A percentile compares a stretch with the other conserved stretches of the same genome.
Conservation (phyloP, 2,888 invertebrate species). For the Pycnomerus fuliginosus region DNA sequence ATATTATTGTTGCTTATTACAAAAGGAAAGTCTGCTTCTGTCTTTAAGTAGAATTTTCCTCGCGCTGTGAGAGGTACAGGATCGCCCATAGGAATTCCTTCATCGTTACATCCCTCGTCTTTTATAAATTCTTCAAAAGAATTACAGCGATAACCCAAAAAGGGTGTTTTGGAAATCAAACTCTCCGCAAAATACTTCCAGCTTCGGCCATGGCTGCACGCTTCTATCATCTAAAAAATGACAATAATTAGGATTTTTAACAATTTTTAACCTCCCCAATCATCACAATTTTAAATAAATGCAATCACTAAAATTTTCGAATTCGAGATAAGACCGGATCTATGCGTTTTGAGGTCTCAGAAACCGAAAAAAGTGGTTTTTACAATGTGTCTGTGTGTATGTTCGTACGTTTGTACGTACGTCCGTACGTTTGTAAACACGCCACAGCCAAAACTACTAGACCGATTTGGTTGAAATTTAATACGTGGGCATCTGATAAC, state of each 20-base stretch:
- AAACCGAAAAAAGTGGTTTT: too few species aligned
- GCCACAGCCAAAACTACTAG: too few species aligned
- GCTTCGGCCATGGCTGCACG: slow-evolving; percentile 70
- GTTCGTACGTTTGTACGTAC: too few species aligned
- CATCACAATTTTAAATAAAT: too few species aligned
- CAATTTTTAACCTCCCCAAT: too few species aligned
- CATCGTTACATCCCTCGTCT: background rate
- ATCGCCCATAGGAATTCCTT: background rate
- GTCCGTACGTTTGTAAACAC: too few species aligned
- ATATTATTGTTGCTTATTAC: background rate
- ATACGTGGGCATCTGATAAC: too few species aligned
- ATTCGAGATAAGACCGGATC: background rate
- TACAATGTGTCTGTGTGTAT: too few species aligned
- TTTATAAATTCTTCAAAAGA: background rate
- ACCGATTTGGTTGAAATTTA: too few species aligned
- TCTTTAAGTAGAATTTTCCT: background rate
- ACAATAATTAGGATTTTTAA: too few species aligned
- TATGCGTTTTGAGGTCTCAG: too few species aligned
- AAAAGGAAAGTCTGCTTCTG: background rate
- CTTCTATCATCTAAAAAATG: slow-evolving; percentile 55
- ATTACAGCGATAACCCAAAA: background rate
- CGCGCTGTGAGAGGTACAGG: background rate
- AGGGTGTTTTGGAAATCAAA: slow-evolving; percentile 45
- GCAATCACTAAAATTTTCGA: background rate
- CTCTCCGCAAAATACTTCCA: slow-evolving; percentile 66